Conservation (phyloP, 2,797 vertebrate species). For the Ataeniobius toweri region DNA sequence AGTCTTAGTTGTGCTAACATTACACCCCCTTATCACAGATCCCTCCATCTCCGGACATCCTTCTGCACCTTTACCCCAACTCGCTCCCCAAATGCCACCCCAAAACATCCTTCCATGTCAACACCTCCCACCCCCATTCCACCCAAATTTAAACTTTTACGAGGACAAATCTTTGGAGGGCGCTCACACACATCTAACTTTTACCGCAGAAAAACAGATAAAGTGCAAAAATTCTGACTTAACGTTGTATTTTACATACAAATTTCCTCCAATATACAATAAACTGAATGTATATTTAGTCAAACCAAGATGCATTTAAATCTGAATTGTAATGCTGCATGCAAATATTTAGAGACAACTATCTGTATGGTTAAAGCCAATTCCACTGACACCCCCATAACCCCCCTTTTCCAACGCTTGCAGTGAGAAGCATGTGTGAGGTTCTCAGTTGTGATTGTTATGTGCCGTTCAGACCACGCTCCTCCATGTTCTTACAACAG, state of each 20-base stretch:
- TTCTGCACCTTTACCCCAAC: slow-evolving; percentile 69
- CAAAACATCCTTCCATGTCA: slow-evolving; percentile 80
- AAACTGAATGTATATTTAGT: neutral
- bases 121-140: slow-evolving; percentile 57
- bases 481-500: slow-evolving; percentile 39
- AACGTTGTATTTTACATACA: neutral
- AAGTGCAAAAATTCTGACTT: neutral
- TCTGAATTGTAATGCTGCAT: slow-evolving; percentile 7
- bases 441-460: slow-evolving; percentile 17
- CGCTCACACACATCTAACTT: neutral
- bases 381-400: neutral
- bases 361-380: neutral
- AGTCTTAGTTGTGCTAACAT: slow-evolving; percentile 33
- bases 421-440: slow-evolving; percentile 5
- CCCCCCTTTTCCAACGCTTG: neutral
- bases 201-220: neutral
- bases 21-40: slow-evolving; percentile 48
- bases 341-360: neutral
- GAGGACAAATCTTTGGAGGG: slow-evolving; percentile 16
- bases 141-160: slow-evolving; percentile 28
- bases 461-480: slow-evolving; percentile 12
- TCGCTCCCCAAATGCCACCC: slow-evolving; percentile 65
- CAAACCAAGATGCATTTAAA: slow-evolving; percentile 35
- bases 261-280: neutral
- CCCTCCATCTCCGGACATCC: slow-evolving; percentile 71